These are phyloP conservation scores for Spodoptera frugiperda DNA, from an alignment of 1,140 invertebrate genomes.

Conservation along the genomic window DNA sequence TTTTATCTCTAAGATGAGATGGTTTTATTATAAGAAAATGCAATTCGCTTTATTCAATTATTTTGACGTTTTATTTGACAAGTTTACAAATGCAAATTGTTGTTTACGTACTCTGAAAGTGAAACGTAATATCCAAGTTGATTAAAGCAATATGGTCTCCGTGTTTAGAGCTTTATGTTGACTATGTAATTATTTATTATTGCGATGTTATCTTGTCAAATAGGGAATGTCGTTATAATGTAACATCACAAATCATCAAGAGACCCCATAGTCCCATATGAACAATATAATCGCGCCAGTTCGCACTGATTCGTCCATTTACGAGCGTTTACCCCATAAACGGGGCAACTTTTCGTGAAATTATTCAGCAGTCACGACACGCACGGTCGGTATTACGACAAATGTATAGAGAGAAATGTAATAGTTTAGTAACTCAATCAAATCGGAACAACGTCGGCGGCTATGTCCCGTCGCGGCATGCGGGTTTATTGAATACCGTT, in stretches of 20 bases:
- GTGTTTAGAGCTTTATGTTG: too few relatives aligned
- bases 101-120: too few relatives aligned
- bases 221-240: neutral
- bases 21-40: conserved; percentile 6
- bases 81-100: too few relatives aligned
- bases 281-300: conserved; percentile 30
- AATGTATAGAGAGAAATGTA: conserved; percentile 48
- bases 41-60: neutral
- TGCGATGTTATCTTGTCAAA: too few relatives aligned
- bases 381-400: conserved; percentile 50
- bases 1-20: conserved; percentile 15
- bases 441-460: conserved; percentile 65
- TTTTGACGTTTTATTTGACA: neutral
- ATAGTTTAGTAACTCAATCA: conserved; percentile 72
- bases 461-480: conserved; percentile 56
- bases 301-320: conserved; percentile 31
- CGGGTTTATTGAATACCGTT: conserved; percentile 78
- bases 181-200: too few relatives aligned
- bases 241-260: conserved; percentile 9
- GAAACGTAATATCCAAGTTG: too few relatives aligned
- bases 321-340: conserved; percentile 43
- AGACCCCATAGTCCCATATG: conserved; percentile 3
- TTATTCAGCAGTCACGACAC: conserved; percentile 53
- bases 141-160: too few relatives aligned
- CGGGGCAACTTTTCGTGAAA: conserved; percentile 44